These are phyloP conservation scores for Podarcis raffonei DNA, from an alignment of 2,113 vertebrate genomes.

Conservation along the genomic window DNA sequence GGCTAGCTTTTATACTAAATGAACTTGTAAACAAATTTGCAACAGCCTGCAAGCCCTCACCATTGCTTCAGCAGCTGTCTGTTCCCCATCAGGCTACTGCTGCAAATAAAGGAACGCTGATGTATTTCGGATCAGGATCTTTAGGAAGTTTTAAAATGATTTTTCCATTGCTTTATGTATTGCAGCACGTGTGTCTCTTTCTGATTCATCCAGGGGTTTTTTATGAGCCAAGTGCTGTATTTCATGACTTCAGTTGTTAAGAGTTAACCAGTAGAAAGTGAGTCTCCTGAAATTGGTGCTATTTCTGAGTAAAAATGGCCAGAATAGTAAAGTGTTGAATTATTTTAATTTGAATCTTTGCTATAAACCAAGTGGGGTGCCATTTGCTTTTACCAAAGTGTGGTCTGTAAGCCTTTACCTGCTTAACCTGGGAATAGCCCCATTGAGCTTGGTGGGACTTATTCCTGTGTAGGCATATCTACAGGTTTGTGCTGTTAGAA, in stretches of 20 bases:
- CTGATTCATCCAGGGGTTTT: background rate
- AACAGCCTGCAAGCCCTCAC: background rate
- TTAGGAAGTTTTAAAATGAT: background rate
- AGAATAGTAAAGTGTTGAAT: too few relatives aligned
- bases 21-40: background rate
- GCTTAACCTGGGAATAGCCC: too few relatives aligned
- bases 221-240: background rate
- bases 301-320: too few relatives aligned
- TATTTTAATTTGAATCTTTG: too few relatives aligned
- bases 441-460: background rate
- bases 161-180: background rate
- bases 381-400: background rate
- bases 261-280: too few relatives aligned
- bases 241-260: too few relatives aligned
- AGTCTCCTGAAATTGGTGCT: background rate
- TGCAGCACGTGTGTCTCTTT: background rate
- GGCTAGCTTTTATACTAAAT: background rate
- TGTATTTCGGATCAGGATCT: background rate
- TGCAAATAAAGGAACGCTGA: background rate
- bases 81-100: background rate
- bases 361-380: background rate
- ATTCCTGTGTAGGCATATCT: background rate
- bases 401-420: background rate
- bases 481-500: background rate
- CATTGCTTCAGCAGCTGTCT: background rate